Base-by-base conservation (phyloP, 2,888 invertebrate genomes). In the Antheraea yamamai region DNA sequence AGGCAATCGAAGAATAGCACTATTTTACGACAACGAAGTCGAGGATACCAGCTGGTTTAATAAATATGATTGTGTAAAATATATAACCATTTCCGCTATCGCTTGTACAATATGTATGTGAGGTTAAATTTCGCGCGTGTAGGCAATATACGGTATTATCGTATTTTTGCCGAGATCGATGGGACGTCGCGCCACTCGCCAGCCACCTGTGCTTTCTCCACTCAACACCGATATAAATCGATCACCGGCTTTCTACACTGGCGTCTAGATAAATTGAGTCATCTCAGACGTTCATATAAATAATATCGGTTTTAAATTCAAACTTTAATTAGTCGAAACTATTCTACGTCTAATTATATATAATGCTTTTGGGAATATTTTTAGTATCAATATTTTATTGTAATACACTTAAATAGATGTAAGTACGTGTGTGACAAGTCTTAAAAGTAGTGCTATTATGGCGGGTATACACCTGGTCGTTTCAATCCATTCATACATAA, bases 81-180 rank as follows among this genome's bases (percentile, higher is more conserved):
- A 30, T 16, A 30, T 66, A 66, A 30, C 26, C 30, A 18, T 16
- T 66, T 4, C 64, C 78, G 77, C 75, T 76, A n/a, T 52, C 73
- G 39, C 64, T 72, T 26, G 1, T 68, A 7, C 30, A 16, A 0
- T 78, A 75, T 80, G 77, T 74, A 76, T 72, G 73, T 73, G 12
- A 76, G 78, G 75, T 76, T 75, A 77, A 79, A 10, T 70, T 55
- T 47, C 52, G 55, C 30, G 82, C 80, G 80, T 79, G 82, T 84
- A 83, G 85, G 85, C 85, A 84, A 85, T 87, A 86, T 86, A 82
- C 81, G 84, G 87, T 83, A 88, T 89, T 88, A 88, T 89, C 86
- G 89, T 88, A 89, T 90, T 90, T 91, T 88, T 89, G 85, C 86
- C 83, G 86, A 88, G 89, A 91, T 91, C 91, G 92, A 92, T 92